phyloP scores from a whole-genome alignment of 35 echinoderm and acorn worm species.

The Stichopus chloronotus region DNA sequence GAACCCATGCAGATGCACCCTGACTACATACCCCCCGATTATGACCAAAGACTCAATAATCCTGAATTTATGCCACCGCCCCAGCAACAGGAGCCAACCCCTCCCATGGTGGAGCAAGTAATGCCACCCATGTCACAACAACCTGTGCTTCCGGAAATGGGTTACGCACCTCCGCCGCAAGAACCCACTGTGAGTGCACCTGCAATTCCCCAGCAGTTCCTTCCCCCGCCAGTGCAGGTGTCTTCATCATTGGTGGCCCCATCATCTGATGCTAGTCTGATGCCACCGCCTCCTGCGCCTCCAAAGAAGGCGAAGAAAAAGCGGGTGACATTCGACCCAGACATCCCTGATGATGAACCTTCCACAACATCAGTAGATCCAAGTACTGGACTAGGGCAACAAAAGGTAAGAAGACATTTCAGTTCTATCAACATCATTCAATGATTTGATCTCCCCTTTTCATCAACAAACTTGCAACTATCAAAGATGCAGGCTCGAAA shows the following conservation, averaged over 20 bases:
- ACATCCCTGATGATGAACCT: slow-evolving; percentile 48
- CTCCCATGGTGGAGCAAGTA: background rate
- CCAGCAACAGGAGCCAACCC: background rate
- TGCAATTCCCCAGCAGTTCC: background rate
- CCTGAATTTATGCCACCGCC: slow-evolving; percentile 27
- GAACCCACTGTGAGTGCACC: slow-evolving; percentile 10
- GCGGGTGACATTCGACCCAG: slow-evolving; percentile 53
- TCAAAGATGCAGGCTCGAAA: too few relatives aligned
- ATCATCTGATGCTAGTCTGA: background rate
- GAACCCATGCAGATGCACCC: slow-evolving; percentile 19
- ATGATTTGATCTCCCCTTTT: too few relatives aligned
- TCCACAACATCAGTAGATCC: slow-evolving; percentile 16
- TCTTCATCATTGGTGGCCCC: background rate
- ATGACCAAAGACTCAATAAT: slow-evolving; percentile 40
- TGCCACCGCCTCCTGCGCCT: slow-evolving; percentile 59
- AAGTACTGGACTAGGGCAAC: background rate
- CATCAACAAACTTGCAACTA: too few relatives aligned
- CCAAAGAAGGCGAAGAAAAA: slow-evolving; percentile 54
- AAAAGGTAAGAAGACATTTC: slow-evolving; percentile 38
- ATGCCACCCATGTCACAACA: background rate
- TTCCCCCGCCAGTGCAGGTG: slow-evolving; percentile 1
- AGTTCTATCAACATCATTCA: too few relatives aligned
- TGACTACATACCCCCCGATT: slow-evolving; percentile 17
- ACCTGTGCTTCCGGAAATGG: background rate
- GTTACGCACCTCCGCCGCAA: background rate